Evolutionary conservation across 2,797 vertebrate species (phyloP).

Genomic region (Myotis myotis): DNA sequence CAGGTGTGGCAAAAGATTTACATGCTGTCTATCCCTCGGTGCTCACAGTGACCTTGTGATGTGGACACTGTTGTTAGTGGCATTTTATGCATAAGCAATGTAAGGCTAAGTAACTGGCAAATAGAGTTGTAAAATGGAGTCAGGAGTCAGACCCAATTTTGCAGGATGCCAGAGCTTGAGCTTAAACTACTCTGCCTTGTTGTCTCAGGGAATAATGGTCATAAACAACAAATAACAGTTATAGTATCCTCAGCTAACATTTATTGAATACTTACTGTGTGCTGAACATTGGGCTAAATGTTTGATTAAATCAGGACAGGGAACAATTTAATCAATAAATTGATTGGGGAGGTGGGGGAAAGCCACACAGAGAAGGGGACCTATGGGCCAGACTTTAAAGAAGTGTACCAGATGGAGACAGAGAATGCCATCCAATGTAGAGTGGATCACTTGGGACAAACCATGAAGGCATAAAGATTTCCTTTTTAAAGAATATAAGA

Average conservation of each 20-base stretch:
- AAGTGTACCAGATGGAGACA: background rate
- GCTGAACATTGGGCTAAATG: background rate
- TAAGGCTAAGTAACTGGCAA: background rate
- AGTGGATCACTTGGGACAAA: background rate
- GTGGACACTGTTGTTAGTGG: too few relatives aligned
- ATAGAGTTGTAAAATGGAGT: background rate
- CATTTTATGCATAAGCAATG: background rate
- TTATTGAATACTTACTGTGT: background rate
- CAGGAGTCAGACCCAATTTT: background rate
- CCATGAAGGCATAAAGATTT: background rate
- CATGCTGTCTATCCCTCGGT: background rate
- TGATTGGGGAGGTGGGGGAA: background rate
- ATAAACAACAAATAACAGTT: background rate
- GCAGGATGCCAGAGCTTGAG: background rate
- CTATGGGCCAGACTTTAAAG: background rate
- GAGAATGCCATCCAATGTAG: background rate
- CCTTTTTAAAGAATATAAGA: background rate
- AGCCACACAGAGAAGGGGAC: background rate
- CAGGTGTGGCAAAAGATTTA: background rate
- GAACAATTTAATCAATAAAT: too few relatives aligned
- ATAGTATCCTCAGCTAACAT: background rate
- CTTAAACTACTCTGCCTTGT: background rate
- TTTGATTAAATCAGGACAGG: background rate
- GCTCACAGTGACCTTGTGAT: background rate
- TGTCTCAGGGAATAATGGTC: background rate